Conservation (phyloP, 2,113 vertebrate genomes). For the Tamias sibiricus region DNA sequence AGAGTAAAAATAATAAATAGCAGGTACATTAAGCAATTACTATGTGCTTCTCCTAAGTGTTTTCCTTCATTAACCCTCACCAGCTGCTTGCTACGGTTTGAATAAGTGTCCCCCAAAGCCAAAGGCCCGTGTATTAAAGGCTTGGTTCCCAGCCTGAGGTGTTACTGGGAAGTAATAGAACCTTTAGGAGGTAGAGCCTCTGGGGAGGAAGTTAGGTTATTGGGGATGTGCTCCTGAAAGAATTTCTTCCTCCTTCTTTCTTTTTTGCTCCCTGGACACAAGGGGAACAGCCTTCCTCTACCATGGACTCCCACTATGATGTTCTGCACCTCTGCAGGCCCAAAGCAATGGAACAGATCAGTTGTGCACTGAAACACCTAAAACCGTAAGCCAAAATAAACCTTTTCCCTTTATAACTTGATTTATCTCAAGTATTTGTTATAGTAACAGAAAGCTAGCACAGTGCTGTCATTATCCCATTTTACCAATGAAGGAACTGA, state of each 20-base stretch:
- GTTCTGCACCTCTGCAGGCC: neutral
- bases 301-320: too few species aligned
- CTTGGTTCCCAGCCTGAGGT: neutral
- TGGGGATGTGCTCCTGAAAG: neutral
- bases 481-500: neutral
- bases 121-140: neutral
- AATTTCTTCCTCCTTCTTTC: neutral
- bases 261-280: neutral
- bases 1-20: neutral
- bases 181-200: neutral
- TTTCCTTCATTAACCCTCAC: neutral
- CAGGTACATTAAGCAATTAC: neutral
- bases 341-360: neutral
- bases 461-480: neutral
- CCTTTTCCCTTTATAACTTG: neutral
- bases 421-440: neutral
- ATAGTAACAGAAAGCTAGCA: neutral
- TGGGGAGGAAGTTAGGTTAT: neutral
- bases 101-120: neutral
- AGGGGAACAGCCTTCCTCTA: neutral
- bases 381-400: neutral
- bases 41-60: neutral
- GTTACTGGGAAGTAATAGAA: neutral
- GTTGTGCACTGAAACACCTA: neutral
- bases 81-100: neutral